These are phyloP conservation scores for Geodia barretti DNA, from an alignment of 37 sponge, comb jelly and placozoan species.

Conservation along the genomic window DNA sequence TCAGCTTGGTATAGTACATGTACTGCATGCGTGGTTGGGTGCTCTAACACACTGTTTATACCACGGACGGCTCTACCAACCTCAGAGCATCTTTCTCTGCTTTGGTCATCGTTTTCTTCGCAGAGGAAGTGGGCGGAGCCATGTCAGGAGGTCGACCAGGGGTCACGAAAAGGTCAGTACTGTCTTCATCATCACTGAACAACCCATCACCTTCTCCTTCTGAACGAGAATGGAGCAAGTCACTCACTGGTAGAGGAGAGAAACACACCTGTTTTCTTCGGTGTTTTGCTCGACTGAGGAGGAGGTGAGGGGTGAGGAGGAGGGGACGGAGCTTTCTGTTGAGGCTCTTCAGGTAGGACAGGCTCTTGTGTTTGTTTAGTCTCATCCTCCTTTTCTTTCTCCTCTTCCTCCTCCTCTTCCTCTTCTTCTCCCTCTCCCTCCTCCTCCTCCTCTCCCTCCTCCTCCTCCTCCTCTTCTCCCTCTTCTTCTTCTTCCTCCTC, in stretches of 20 bases:
- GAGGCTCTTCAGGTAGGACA: not conserved
- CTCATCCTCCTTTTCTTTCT: constrained; percentile 16
- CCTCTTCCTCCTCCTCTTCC: constrained; percentile 37
- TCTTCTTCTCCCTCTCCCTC: constrained; percentile 43
- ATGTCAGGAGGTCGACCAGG: constrained; percentile 15
- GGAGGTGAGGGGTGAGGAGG: not conserved
- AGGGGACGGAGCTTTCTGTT: not conserved
- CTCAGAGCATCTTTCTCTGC: constrained; percentile 52
- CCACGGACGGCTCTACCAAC: too few relatives aligned
- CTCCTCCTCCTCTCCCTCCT: constrained; percentile 36
- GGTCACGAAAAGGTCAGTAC: constrained; percentile 60
- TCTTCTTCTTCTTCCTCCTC: constrained; percentile 45
- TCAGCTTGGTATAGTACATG: too few relatives aligned
- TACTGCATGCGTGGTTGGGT: not conserved
- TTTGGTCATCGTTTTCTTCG: constrained; percentile 27
- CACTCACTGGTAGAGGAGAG: not conserved
- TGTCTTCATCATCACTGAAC: constrained; percentile 69
- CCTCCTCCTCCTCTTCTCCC: constrained; percentile 28
- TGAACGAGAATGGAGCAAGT: not conserved
- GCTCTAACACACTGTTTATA: too few relatives aligned
- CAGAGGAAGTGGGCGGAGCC: not conserved
- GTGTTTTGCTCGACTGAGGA: not conserved
- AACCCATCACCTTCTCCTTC: constrained; percentile 29
- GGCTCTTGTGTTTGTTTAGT: not conserved
- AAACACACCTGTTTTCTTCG: not conserved